Conservation (phyloP, 2,888 invertebrate species). For the Glyphotaelius pellucidus region DNA sequence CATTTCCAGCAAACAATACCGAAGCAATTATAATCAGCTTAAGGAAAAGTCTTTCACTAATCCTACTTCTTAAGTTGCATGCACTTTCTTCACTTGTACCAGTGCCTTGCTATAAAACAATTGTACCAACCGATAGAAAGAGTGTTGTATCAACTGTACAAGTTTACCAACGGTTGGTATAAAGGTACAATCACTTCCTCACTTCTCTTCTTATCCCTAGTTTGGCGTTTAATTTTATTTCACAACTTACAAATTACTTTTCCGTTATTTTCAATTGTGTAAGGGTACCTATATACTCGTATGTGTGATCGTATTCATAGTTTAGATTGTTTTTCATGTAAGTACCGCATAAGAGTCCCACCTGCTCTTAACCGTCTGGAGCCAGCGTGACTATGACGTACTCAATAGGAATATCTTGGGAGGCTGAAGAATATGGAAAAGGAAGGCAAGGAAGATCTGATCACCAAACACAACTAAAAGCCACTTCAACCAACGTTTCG, state of each 20-base stretch:
- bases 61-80: conserved; percentile 19
- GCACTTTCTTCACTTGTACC: not conserved
- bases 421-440: too few relatives aligned
- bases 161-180: not conserved
- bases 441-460: too few relatives aligned
- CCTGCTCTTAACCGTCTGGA: too few relatives aligned
- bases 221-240: conserved; percentile 48
- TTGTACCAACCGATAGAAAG: not conserved
- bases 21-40: conserved; percentile 31
- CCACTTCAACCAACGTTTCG: too few relatives aligned
- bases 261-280: conserved; percentile 49
- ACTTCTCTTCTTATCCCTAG: not conserved
- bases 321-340: too few relatives aligned
- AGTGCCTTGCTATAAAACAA: not conserved
- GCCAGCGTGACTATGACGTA: too few relatives aligned
- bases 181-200: conserved; percentile 3
- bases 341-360: too few relatives aligned
- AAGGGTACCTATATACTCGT: not conserved
- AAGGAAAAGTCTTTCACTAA: conserved; percentile 42
- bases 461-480: too few relatives aligned
- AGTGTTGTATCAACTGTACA: not conserved
- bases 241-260: conserved; percentile 48
- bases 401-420: too few relatives aligned
- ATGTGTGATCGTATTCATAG: too few relatives aligned
- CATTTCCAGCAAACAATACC: conserved; percentile 30